Percentiles rank a stretch among this genome's conserved stretches.
These are phyloP conservation scores for Halcyon leucocephala DNA, from an alignment of 2,797 vertebrate species.

Conservation along the genomic window DNA sequence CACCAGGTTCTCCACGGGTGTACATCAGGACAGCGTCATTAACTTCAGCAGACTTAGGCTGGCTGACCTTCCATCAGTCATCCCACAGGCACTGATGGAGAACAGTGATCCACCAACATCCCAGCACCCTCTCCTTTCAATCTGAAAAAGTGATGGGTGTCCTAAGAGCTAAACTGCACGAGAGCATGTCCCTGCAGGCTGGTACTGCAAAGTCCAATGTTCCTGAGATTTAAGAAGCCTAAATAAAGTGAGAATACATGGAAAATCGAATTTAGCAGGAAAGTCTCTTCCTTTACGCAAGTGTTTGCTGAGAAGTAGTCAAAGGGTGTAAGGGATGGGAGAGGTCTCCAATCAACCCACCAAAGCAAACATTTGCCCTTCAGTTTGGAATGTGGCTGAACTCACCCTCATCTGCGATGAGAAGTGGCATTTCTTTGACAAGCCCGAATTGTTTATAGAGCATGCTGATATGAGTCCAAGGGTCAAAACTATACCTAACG, in stretches of 20 bases:
- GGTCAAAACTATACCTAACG: neutral
- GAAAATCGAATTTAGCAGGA: neutral
- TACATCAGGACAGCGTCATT: neutral
- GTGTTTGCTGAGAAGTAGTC: neutral
- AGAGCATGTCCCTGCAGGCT: neutral
- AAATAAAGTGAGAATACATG: neutral
- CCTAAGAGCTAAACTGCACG: neutral
- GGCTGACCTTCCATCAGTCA: neutral
- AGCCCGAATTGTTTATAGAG: neutral
- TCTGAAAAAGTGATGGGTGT: neutral
- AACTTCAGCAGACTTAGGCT: neutral
- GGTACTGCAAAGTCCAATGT: neutral
- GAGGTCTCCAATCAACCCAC: neutral
- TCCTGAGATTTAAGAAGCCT: neutral
- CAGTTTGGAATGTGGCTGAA: neutral
- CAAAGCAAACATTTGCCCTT: neutral
- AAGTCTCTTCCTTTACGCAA: fast-evolving
- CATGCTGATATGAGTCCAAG: neutral
- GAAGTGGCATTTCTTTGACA: neutral
- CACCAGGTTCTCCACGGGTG: neutral
- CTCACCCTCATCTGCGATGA: neutral
- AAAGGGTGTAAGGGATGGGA: neutral
- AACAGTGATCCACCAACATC: neutral
- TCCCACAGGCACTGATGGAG: neutral
- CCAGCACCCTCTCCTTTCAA: neutral